Base-by-base conservation (phyloP, 2,113 vertebrate species). In the Burhinus bistriatus region DNA sequence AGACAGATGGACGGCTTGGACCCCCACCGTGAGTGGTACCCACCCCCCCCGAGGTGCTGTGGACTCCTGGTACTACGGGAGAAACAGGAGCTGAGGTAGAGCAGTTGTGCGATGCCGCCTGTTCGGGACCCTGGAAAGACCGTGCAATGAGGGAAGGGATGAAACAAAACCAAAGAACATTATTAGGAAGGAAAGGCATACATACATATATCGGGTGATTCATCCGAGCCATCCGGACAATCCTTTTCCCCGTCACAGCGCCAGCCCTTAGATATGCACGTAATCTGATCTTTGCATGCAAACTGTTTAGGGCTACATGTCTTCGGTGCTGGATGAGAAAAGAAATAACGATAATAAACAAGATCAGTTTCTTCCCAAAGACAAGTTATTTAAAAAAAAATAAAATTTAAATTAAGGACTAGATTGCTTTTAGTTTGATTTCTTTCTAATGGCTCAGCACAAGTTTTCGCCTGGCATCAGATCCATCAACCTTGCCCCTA, bases 201-300 rank as follows among this genome's bases (percentile, higher is more conserved):
- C 99, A 98, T 98, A 99, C 99, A 99, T 94, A 99, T 99, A 93
- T 99, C 99, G 7, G 99, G 98, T 3, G 99, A 98, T 97, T 99
- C 99, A 34, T 99, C 99, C 1, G 99, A 99, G 86, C 99, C 99
- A 88, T 99, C 99, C 8, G 99, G 99, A 97, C 99, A 99, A 98
- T 99, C 99, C 97, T 99, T 99, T 95, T 99, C 99, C 29, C 99
- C 99, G 27, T 99, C 99, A 75, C 99, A 99, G 76, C 99, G 98
- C 99, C 99, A 99, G 96, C 99, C 99, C 98, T 99, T 99, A 40
- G 99, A 99, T 96, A 99, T 99, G 95, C 99, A 99, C 64, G 99
- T 99, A 76, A 99, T 98, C 97, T 99, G 99, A 97, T 99, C 99
- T 98, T 99, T 99, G 95, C 99, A 99, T 75, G 99, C 99, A 98